Evolutionary conservation across 2,888 invertebrate species (phyloP), one percentile per base, ranked within the genome.

Genomic region (Hybos culiciformis): DNA sequence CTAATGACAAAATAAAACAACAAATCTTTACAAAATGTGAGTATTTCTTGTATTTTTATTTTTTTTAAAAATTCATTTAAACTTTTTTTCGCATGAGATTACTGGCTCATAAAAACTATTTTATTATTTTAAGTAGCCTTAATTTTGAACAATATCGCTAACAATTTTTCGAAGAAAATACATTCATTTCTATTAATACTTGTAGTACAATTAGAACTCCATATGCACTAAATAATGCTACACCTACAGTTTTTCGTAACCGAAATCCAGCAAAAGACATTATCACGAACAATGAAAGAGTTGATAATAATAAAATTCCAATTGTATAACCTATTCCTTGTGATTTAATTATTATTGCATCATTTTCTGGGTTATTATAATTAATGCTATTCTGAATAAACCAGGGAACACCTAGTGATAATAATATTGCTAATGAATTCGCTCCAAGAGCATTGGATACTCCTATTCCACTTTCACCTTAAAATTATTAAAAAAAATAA

Each of bases 361-460:
- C 60, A 5, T 41, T 39, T 32, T 58, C 60, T 0, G 59, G 59
- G 31, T 56, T 59, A 20, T 71, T 68, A 1, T 63, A 68, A 5
- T 70, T 71, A 37, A 75, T 66, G 49, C 80, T 60, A 4, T 80
- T 78, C 59, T 78, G 82, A 51, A 88, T 78, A 43, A 85, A 75
- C 90, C 90, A 91, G 0, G 90, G 90, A 19, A 87, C 60, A 2
- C 87, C 87, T 34, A 90, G 66, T 3, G 88, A 87, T 40, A 88
- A 71, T 3, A 90, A 66, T 43, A 90, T 85, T 45, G 88, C 86
- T 57, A 90, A 68, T 0, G 86, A 85, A 57, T 90, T 90, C 1
- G 86, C 85, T 2, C 90, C 90, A 9, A 90, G 63, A 0, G 87
- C 82, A 56, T 90, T 90, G 7, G 87, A 87, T 18, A 90, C 83